A percentile compares a stretch with the other conserved stretches of the same genome.
Evolutionary conservation across 2,113 vertebrate species (phyloP).

Genomic region (Carassius carassius): DNA sequence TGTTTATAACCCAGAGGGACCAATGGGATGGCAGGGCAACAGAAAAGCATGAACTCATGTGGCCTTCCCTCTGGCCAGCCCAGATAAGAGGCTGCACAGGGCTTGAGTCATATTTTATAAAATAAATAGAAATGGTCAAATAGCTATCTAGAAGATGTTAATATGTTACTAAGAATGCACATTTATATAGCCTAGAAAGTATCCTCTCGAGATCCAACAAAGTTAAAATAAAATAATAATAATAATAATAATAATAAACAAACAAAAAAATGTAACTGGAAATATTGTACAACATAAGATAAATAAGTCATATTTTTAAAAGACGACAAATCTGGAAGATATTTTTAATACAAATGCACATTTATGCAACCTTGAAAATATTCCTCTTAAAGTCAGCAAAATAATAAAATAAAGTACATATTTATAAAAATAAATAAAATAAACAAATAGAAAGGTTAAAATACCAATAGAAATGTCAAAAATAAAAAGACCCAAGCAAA

Average conservation of each 20-base stretch:
- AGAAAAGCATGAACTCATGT: constrained; percentile 26
- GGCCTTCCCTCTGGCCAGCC: constrained; percentile 25
- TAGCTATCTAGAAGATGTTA: not conserved
- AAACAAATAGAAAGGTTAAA: no score
- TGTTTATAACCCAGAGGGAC: constrained; percentile 26
- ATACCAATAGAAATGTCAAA: no score
- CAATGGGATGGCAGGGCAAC: constrained; percentile 14
- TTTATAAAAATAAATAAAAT: no score
- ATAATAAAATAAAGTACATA: no score
- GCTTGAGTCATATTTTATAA: not conserved
- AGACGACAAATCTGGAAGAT: no score
- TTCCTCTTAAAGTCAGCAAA: no score
- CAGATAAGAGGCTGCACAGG: constrained; percentile 10
- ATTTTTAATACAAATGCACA: no score
- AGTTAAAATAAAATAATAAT: not conserved
- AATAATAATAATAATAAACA: not conserved
- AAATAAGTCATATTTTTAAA: no score
- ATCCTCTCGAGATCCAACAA: not conserved
- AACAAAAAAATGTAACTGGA: no score
- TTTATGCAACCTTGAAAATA: no score
- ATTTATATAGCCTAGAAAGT: not conserved
- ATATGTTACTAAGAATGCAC: not conserved
- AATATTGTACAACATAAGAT: no score
- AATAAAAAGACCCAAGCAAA: no score
- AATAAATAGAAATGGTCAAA: not conserved